Conservation (phyloP, 92 coral and sea anemone genomes). For the Phymanthus crucifer region DNA sequence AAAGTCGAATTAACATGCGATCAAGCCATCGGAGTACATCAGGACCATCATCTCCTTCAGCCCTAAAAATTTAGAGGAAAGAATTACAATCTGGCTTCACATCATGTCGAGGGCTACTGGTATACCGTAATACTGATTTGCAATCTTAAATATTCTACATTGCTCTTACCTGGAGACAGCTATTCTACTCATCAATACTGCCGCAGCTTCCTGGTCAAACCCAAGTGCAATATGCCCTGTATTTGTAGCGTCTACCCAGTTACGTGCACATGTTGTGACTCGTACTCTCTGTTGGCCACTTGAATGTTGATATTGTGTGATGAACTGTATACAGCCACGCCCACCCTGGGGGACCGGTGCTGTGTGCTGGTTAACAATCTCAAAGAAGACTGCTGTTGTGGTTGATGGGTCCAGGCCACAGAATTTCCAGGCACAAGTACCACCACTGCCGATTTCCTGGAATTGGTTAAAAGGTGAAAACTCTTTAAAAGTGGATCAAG, state of each 20-base stretch:
- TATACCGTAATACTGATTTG: no score
- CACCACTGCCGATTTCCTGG: slow-evolving; percentile 97
- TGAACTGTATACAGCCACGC: slow-evolving; percentile 90
- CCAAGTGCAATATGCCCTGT: slow-evolving; percentile 85
- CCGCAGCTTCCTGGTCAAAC: slow-evolving; percentile 85
- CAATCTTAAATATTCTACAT: neutral
- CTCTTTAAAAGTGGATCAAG: neutral
- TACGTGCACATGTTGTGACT: slow-evolving; percentile 96
- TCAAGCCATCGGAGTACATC: slow-evolving; percentile 98
- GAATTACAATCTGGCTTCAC: neutral
- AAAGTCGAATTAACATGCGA: slow-evolving; percentile 94
- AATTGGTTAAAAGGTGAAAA: neutral
- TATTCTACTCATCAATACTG: slow-evolving; percentile 91
- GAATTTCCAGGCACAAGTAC: slow-evolving; percentile 96
- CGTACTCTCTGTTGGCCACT: slow-evolving; percentile 99
- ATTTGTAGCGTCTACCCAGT: slow-evolving; percentile 92
- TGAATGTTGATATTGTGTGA: slow-evolving; percentile 97
- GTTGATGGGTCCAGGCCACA: slow-evolving; percentile 91
- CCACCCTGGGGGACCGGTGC: slow-evolving; percentile 99
- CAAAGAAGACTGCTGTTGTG: slow-evolving; percentile 84
- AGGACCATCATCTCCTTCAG: slow-evolving; percentile 97
- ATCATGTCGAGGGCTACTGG: no score
- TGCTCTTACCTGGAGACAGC: slow-evolving; percentile 74
- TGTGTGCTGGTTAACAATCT: slow-evolving; percentile 97
- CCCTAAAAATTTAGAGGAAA: slow-evolving; percentile 36